These are phyloP conservation scores for Goniozus legneri DNA, from an alignment of 1,140 invertebrate species.

Conservation along the genomic window DNA sequence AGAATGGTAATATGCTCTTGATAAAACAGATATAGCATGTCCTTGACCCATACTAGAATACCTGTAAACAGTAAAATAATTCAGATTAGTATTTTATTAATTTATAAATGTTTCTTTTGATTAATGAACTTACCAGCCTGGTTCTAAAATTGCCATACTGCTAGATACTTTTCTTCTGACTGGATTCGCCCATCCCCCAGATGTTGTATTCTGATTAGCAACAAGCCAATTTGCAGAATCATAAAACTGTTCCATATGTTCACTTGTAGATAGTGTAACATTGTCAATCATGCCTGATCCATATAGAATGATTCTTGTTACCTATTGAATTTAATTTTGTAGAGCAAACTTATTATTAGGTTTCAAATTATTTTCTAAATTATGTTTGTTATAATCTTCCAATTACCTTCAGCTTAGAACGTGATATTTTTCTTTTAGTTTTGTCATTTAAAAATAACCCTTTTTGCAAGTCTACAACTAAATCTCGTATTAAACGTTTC, in stretches of 20 bases:
- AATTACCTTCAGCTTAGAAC: conserved; percentile 72
- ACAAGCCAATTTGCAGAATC: conserved; percentile 93
- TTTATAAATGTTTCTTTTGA: not conserved
- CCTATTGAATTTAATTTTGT: conserved; percentile 34
- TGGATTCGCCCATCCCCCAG: conserved; percentile 87
- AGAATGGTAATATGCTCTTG: conserved; percentile 83
- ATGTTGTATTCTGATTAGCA: conserved; percentile 72
- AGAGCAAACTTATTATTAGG: not conserved
- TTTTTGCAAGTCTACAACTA: conserved; percentile 90
- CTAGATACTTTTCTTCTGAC: conserved; percentile 73
- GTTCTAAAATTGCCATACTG: conserved; percentile 73
- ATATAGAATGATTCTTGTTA: conserved; percentile 64
- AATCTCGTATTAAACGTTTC: conserved; percentile 80
- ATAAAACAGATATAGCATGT: conserved; percentile 90
- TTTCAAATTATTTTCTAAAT: not conserved
- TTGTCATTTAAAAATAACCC: conserved; percentile 65
- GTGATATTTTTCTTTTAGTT: conserved; percentile 67
- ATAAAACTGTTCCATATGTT: conserved; percentile 87
- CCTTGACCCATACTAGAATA: conserved; percentile 98
- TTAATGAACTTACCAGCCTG: conserved; percentile 69
- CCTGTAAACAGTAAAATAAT: conserved; percentile 51
- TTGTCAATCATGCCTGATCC: conserved; percentile 80
- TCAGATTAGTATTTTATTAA: conserved; percentile 9
- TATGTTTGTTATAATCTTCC: conserved; percentile 3
- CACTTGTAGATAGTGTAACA: conserved; percentile 75